phyloP scores from a whole-genome alignment of 2,113 vertebrate species.

The Mobula hypostoma region DNA sequence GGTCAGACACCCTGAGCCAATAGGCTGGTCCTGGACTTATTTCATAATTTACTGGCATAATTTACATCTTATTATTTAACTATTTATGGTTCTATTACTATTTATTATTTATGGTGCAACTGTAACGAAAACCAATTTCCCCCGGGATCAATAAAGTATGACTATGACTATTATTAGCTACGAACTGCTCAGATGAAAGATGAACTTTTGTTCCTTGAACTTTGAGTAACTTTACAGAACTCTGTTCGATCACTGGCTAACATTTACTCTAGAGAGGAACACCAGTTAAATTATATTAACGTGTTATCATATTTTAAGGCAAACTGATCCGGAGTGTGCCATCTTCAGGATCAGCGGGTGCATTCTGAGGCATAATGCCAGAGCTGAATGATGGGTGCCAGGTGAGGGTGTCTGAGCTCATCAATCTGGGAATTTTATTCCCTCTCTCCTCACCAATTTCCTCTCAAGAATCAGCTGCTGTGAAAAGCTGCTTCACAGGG shows the following conservation, averaged over 20 bases:
- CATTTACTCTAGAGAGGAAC: not conserved
- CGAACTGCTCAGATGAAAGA: too few species aligned
- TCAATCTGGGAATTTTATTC: not conserved
- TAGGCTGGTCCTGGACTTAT: too few species aligned
- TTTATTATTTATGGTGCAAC: too few species aligned
- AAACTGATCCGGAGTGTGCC: not conserved
- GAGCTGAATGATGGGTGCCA: not conserved
- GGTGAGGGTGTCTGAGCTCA: not conserved
- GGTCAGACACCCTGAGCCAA: too few species aligned
- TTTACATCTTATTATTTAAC: too few species aligned
- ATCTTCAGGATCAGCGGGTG: not conserved
- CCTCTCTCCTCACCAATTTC: not conserved
- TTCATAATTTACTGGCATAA: too few species aligned
- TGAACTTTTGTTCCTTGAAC: too few species aligned
- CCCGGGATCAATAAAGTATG: too few species aligned
- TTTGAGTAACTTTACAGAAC: not conserved
- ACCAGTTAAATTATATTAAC: not conserved
- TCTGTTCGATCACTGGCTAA: not conserved
- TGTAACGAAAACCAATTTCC: too few species aligned
- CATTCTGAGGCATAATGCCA: not conserved
- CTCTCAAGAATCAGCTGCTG: not conserved
- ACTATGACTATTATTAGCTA: too few species aligned
- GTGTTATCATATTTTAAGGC: not conserved
- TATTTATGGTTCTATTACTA: too few species aligned
- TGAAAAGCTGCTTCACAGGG: not conserved